A percentile compares a stretch with the other conserved stretches of the same genome.
Evolutionary conservation across 1,140 invertebrate species (phyloP).

Genomic region (Philotrypesis tridentata): DNA sequence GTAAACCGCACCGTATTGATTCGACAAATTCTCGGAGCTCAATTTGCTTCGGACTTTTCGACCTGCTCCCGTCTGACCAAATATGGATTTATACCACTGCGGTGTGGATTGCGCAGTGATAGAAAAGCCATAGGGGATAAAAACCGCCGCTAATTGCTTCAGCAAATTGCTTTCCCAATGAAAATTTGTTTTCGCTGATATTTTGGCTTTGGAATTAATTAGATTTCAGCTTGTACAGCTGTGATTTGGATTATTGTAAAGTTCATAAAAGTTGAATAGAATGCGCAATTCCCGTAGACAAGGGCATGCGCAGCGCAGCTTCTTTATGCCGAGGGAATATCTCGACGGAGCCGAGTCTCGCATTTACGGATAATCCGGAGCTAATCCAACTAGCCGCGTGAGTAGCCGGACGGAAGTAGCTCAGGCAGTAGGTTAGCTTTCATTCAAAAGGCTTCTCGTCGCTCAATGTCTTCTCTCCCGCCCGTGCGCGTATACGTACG

Average conservation of each 20-base stretch:
- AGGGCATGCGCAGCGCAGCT: no score
- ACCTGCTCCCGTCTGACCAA: neutral
- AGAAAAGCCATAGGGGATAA: neutral
- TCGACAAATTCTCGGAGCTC: neutral
- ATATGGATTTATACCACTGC: neutral
- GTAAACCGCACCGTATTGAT: neutral
- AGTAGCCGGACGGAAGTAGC: neutral
- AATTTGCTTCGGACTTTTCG: neutral
- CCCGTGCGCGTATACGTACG: no score
- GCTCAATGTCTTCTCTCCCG: neutral
- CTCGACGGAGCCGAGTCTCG: neutral
- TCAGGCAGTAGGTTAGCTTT: neutral
- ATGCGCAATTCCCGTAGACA: no score
- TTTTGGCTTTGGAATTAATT: no score
- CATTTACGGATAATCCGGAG: neutral
- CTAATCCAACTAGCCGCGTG: neutral
- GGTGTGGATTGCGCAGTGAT: neutral
- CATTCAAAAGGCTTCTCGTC: conserved; percentile 3
- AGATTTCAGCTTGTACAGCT: no score
- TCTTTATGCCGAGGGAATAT: neutral
- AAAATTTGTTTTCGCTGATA: neutral
- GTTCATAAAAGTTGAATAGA: no score
- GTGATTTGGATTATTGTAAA: no score
- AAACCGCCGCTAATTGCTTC: neutral
- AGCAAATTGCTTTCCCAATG: neutral